Evolutionary conservation across 2,113 vertebrate species (phyloP).

Genomic region (Sinocyclocheilus rhinocerous): DNA sequence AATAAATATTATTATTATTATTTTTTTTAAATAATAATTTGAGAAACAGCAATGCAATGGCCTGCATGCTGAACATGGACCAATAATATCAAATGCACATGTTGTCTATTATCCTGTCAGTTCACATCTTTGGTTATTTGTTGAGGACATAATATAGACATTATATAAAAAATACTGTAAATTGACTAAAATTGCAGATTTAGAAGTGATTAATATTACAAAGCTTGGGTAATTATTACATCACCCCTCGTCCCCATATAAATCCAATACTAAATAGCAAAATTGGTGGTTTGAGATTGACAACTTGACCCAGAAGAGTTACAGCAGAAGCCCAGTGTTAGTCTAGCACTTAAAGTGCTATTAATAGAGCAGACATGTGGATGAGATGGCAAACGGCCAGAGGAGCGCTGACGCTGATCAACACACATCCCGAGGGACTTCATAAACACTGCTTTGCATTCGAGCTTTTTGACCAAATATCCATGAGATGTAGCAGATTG

Average conservation of each 20-base stretch:
- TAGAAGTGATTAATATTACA: background rate
- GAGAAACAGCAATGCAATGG: background rate
- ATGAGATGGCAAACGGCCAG: constrained; percentile 52
- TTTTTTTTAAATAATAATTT: background rate
- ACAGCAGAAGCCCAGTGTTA: constrained; percentile 61
- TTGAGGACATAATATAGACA: background rate
- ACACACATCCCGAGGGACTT: background rate
- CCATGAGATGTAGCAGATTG: background rate
- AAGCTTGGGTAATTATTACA: background rate
- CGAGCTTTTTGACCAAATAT: background rate
- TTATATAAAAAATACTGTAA: background rate
- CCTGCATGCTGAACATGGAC: background rate
- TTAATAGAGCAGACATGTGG: constrained; percentile 69
- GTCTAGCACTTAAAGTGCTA: constrained; percentile 64
- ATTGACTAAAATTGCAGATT: background rate
- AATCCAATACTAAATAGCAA: background rate
- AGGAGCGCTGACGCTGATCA: background rate
- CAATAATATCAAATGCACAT: too few species aligned
- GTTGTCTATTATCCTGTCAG: background rate
- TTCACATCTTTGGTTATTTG: background rate
- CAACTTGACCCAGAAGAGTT: constrained; percentile 13
- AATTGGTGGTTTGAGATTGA: background rate
- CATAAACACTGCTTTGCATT: background rate
- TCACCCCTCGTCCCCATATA: background rate
- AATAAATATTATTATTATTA: too few species aligned